Evolutionary conservation across 2,113 vertebrate genomes (phyloP).

Genomic region (Apus apus): DNA sequence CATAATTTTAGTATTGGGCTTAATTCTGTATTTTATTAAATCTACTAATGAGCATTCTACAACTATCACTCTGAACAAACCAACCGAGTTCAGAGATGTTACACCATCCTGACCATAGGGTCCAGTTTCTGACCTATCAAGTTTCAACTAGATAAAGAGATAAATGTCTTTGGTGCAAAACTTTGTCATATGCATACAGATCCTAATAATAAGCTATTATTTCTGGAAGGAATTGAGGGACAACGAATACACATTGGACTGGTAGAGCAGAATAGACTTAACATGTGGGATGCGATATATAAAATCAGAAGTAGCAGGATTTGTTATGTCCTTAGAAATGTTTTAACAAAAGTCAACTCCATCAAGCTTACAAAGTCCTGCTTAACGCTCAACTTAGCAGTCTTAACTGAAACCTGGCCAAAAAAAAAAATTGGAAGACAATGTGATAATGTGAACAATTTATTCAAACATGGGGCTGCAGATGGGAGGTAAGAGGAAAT

Average conservation of each 20-base stretch:
- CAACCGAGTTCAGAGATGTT: background rate
- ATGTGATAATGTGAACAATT: conserved; percentile 45
- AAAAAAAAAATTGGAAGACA: background rate
- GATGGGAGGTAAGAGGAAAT: background rate
- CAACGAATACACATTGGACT: background rate
- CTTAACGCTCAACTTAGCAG: background rate
- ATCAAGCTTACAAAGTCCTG: background rate
- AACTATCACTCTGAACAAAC: background rate
- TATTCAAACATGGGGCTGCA: conserved; percentile 23
- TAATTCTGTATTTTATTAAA: too few relatives aligned
- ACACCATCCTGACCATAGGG: background rate
- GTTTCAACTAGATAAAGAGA: background rate
- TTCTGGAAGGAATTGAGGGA: background rate
- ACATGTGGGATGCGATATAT: background rate
- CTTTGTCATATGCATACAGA: background rate
- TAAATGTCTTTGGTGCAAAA: background rate
- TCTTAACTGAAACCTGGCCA: background rate
- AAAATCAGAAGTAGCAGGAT: background rate
- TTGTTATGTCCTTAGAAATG: background rate
- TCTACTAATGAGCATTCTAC: too few relatives aligned
- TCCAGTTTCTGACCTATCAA: background rate
- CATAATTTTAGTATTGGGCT: too few relatives aligned
- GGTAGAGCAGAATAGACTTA: background rate
- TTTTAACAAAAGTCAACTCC: background rate
- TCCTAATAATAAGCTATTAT: background rate